Evolutionary conservation across 2,113 vertebrate species (phyloP).

Genomic region (Myotis brandtii): DNA sequence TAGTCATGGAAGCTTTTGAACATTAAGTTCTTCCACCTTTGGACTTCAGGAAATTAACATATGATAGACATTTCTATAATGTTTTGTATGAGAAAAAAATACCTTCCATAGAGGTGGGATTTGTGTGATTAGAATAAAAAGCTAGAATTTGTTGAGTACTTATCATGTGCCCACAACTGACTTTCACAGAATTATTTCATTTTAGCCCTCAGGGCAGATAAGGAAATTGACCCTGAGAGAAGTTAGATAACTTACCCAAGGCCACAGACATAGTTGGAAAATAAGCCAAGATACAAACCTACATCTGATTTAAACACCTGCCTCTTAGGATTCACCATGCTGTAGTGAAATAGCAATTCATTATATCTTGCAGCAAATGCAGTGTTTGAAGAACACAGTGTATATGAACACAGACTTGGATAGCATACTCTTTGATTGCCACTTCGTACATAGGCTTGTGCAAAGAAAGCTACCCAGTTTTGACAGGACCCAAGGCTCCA

Average conservation of each 20-base stretch:
- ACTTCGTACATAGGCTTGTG: not conserved
- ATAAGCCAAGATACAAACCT: not conserved
- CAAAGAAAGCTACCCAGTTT: conserved; percentile 24
- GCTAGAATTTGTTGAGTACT: not conserved
- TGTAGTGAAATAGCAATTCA: not conserved
- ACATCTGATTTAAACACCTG: not conserved
- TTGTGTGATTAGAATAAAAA: not conserved
- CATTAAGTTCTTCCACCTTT: conserved; percentile 69
- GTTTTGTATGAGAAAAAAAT: not conserved
- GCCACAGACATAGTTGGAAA: not conserved
- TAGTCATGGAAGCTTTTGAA: conserved; percentile 50
- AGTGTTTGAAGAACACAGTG: not conserved
- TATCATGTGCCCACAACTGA: not conserved
- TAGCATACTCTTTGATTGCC: not conserved
- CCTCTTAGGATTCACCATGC: not conserved
- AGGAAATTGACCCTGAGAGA: not conserved
- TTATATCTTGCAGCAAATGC: not conserved
- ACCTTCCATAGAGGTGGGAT: not conserved
- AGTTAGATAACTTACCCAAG: conserved; percentile 14
- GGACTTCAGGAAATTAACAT: conserved; percentile 49
- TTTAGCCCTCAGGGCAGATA: conserved; percentile 8
- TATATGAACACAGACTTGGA: not conserved
- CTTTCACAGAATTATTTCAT: not conserved
- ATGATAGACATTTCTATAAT: not conserved
- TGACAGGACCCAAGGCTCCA: not conserved